Evolutionary conservation across 2,113 vertebrate genomes (phyloP).

Genomic region (Pipra filicauda): DNA sequence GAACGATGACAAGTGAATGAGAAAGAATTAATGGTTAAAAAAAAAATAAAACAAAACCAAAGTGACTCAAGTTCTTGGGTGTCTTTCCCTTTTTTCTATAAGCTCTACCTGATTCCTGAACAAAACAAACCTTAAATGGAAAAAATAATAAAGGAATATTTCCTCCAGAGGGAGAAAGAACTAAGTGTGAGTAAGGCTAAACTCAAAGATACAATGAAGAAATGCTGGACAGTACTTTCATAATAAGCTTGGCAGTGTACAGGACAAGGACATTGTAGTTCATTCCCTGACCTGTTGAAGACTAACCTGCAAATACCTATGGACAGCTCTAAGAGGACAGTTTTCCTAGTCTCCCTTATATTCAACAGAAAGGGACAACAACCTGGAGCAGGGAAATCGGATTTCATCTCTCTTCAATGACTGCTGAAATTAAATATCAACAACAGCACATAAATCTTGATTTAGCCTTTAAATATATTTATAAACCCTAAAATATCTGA

Average conservation of each 20-base stretch:
- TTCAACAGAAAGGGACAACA: not conserved
- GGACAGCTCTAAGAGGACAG: not conserved
- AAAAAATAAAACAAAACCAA: not conserved
- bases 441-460: not conserved
- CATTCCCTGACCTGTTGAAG: not conserved
- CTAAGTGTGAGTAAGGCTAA: not conserved
- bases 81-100: not conserved
- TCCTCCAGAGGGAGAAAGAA: not conserved
- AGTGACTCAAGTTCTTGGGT: not conserved
- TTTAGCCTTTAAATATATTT: not conserved
- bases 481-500: not conserved
- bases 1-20: conserved; percentile 19
- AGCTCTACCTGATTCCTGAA: not conserved
- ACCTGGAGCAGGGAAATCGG: not conserved
- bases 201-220: not conserved
- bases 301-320: not conserved
- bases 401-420: not conserved
- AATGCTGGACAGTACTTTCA: not conserved
- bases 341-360: not conserved
- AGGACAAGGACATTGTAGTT: not conserved
- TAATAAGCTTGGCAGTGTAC: not conserved
- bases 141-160: not conserved
- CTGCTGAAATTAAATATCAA: not conserved
- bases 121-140: not conserved
- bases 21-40: not conserved